Percentiles rank a stretch among this genome's conserved stretches.
phyloP scores from a whole-genome alignment of 1,140 invertebrate species.

The Diploscapter pachys region DNA sequence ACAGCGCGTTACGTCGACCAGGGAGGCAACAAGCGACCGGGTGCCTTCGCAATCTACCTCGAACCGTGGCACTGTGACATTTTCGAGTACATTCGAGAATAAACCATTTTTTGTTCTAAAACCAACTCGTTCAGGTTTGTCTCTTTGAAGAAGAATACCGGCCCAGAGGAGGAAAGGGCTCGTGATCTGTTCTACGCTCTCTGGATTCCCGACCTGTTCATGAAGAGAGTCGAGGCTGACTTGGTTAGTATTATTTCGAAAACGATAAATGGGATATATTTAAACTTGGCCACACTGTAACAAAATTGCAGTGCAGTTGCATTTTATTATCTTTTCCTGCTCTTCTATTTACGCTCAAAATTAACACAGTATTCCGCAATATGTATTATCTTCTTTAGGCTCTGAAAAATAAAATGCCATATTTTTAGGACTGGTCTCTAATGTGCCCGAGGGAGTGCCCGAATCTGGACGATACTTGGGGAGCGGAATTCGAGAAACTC shows the following conservation, averaged over 20 bases:
- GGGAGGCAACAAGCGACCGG: constrained; percentile 95
- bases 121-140: constrained; percentile 63
- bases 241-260: constrained; percentile 51
- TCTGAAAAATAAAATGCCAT: too few species aligned
- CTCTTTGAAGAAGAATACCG: constrained; percentile 88
- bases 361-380: too few species aligned
- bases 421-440: constrained; percentile 73
- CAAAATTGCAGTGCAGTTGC: too few species aligned
- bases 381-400: too few species aligned
- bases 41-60: constrained; percentile 95
- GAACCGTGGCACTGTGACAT: constrained; percentile 99
- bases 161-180: constrained; percentile 85
- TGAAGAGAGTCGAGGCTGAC: constrained; percentile 86
- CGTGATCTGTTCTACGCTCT: constrained; percentile 95
- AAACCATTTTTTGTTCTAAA: neutral
- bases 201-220: constrained; percentile 98
- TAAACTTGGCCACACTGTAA: too few species aligned
- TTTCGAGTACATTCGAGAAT: constrained; percentile 67
- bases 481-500: constrained; percentile 85
- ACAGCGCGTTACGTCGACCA: constrained; percentile 95
- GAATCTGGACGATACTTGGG: constrained; percentile 84
- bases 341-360: too few species aligned
- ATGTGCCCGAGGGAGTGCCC: constrained; percentile 95
- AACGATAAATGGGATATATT: too few species aligned
- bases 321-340: too few species aligned